A percentile compares a stretch with the other conserved stretches of the same genome.
These are phyloP conservation scores for Apodemus agrarius DNA, from an alignment of 2,797 vertebrate species.

Conservation along the genomic window DNA sequence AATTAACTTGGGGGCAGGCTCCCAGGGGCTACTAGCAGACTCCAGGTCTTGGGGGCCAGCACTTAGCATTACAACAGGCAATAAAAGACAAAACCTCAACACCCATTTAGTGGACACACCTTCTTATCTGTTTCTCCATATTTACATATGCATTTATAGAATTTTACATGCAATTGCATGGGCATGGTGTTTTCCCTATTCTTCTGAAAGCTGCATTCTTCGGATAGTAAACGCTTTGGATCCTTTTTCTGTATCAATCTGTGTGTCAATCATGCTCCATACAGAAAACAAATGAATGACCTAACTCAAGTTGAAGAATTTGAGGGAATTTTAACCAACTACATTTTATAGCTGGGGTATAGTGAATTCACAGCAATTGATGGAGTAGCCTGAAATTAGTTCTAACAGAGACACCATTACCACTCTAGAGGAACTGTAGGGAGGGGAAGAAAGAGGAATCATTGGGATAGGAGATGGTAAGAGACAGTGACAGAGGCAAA, in stretches of 20 bases:
- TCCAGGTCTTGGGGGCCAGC: not conserved
- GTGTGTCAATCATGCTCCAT: not conserved
- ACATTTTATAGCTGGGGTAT: not conserved
- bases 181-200: not conserved
- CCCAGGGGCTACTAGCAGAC: not conserved
- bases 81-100: not conserved
- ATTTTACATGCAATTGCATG: not conserved
- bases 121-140: not conserved
- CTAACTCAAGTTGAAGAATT: not conserved
- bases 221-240: not conserved
- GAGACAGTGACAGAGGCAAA: not conserved
- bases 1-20: not conserved
- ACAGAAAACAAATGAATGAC: not conserved
- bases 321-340: not conserved
- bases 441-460: not conserved
- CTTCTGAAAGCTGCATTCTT: conserved; percentile 14
- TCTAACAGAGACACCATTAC: not conserved
- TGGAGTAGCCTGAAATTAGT: not conserved
- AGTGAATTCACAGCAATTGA: not conserved
- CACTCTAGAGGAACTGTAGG: not conserved
- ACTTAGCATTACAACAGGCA: not conserved
- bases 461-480: not conserved
- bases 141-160: not conserved
- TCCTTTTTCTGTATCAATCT: not conserved
- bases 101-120: not conserved